Evolutionary conservation across 2,113 vertebrate genomes (phyloP), one percentile per base, ranked within the genome.

Genomic region (Copsychus sechellarum): DNA sequence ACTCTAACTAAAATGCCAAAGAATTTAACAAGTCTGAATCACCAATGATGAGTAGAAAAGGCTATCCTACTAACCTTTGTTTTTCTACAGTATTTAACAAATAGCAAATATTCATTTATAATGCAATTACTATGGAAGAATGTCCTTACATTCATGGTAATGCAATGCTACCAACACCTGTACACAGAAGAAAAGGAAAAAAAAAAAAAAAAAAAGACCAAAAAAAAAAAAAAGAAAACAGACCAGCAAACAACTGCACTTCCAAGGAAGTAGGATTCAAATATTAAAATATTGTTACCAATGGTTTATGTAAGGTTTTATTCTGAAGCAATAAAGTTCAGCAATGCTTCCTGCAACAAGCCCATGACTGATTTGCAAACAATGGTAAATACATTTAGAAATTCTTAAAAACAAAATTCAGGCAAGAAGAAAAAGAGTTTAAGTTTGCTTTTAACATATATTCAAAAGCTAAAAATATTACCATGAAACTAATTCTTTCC

Each of bases 401-500:
- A 81, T 36, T 64, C 56, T 78, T 66, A 77, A 40, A 88, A 94
- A 58, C 26, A 64, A 67, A 82, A 61, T 50, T 90, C 62, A 62
- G 23, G 16, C 38, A 90, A 47, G 34, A 87, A 92, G 34, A 88
- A 69, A 60, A 89, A 67, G 34, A 84, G 43, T 28, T 42, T 69
- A 71, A 92, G 12, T 78, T 79, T 31, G 17, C 61, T 74, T 45
- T 94, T 74, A 92, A 77, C 60, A 80, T 88, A 86, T 56, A 90
- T 40, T 6, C 54, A 86, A 92, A 80, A 67, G 66, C 66, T 94
- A 88, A 94, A 93, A 95, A 86, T 84, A 90, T 72, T 57, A 26
- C 29, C 74, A 90, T 43, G 19, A 79, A 95, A 93, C 16, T 81
- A 97, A 96, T 86, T 85, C 56, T 90, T 96, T 93, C 62, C 79